Percentiles rank a stretch among this genome's conserved stretches.
Evolutionary conservation across 2,113 vertebrate species (phyloP).

Genomic region (Alethe castanea): DNA sequence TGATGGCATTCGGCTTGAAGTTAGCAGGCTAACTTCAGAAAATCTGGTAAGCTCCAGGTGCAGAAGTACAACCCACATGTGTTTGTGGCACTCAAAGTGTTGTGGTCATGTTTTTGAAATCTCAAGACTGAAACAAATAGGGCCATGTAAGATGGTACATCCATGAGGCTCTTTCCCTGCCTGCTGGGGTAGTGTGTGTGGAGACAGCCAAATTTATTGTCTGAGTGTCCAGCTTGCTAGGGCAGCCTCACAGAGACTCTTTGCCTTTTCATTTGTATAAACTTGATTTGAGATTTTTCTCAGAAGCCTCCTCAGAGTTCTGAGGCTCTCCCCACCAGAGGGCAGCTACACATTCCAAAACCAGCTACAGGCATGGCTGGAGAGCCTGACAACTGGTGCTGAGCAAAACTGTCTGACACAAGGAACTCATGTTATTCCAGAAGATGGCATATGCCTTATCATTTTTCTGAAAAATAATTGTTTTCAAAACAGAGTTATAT

Average conservation of each 20-base stretch:
- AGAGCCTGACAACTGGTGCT: neutral
- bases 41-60: conserved; percentile 77
- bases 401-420: neutral
- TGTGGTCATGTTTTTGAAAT: neutral
- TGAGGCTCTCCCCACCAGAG: neutral
- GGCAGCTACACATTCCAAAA: neutral
- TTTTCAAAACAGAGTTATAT: neutral
- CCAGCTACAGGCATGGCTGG: neutral
- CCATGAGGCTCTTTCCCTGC: neutral
- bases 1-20: conserved; percentile 84
- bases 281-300: neutral
- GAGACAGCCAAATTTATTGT: neutral
- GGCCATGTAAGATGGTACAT: neutral
- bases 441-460: no score
- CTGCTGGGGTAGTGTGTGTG: neutral
- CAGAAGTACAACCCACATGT: neutral
- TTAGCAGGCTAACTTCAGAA: conserved; percentile 85
- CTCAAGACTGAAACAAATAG: neutral
- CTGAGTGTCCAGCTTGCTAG: neutral
- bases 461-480: neutral
- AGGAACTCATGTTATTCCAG: neutral
- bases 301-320: neutral
- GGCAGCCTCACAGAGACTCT: neutral
- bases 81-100: neutral
- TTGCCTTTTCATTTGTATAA: neutral